These are phyloP conservation scores for Phengaris arion DNA, from an alignment of 2,888 invertebrate genomes.

Conservation along the genomic window DNA sequence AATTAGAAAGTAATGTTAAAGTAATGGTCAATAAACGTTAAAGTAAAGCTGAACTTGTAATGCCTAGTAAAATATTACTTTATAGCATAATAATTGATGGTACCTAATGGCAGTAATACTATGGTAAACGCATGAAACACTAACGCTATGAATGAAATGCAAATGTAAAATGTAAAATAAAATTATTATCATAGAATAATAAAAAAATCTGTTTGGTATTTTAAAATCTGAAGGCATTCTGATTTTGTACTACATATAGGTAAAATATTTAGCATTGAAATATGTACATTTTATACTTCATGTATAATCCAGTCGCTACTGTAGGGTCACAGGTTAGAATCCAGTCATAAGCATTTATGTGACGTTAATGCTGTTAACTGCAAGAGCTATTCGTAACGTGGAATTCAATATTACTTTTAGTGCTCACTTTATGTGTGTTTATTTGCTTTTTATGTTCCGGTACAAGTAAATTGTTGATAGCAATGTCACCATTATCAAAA, in stretches of 20 bases:
- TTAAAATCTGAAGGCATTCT: not conserved
- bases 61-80: no score
- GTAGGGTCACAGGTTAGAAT: constrained; percentile 23
- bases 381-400: constrained; percentile 3
- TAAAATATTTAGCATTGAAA: not conserved
- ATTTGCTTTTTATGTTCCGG: not conserved
- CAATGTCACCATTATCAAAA: not conserved
- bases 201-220: not conserved
- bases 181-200: no score
- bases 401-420: constrained; percentile 13
- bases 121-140: no score
- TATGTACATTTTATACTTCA: constrained; percentile 17
- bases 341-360: constrained; percentile 26
- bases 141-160: no score
- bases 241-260: not conserved
- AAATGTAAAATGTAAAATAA: no score
- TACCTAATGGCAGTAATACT: no score
- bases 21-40: no score
- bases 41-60: no score
- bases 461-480: not conserved
- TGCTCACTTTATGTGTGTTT: constrained; percentile 13
- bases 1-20: no score
- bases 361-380: constrained; percentile 11
- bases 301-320: not conserved
- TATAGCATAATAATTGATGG: no score